Conservation (phyloP, 2,113 vertebrate genomes). For the Caretta caretta region DNA sequence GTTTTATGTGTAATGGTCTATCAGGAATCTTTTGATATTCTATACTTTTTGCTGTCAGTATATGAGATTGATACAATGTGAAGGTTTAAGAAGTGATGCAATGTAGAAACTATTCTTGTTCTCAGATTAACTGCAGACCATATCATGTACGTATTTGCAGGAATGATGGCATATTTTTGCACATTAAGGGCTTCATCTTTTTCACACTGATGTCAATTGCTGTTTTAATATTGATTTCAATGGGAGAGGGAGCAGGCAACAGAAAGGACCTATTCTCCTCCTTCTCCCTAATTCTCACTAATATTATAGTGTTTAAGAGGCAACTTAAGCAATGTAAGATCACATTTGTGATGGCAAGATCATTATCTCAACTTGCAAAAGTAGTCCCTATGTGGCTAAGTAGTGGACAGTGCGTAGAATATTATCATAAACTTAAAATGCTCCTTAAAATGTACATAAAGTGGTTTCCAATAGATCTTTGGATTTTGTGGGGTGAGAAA, state of each 20-base stretch:
- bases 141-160: rapidly evolving
- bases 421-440: rapidly evolving
- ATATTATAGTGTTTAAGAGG: background rate
- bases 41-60: rapidly evolving
- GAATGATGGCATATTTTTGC: rapidly evolving
- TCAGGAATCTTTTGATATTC: rapidly evolving
- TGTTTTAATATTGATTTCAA: background rate
- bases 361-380: rapidly evolving
- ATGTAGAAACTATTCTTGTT: background rate
- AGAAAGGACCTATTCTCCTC: background rate
- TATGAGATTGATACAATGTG: rapidly evolving
- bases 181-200: rapidly evolving
- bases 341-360: rapidly evolving
- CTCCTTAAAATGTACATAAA: rapidly evolving
- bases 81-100: rapidly evolving
- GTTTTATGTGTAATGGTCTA: rapidly evolving
- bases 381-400: rapidly evolving
- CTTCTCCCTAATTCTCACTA: background rate
- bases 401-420: background rate
- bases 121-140: background rate
- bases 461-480: rapidly evolving
- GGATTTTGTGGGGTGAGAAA: background rate
- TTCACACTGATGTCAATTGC: background rate
- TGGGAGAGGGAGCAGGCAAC: background rate
- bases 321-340: rapidly evolving